Conservation (phyloP, 2,797 vertebrate genomes). For the Hafferia zeledoni region DNA sequence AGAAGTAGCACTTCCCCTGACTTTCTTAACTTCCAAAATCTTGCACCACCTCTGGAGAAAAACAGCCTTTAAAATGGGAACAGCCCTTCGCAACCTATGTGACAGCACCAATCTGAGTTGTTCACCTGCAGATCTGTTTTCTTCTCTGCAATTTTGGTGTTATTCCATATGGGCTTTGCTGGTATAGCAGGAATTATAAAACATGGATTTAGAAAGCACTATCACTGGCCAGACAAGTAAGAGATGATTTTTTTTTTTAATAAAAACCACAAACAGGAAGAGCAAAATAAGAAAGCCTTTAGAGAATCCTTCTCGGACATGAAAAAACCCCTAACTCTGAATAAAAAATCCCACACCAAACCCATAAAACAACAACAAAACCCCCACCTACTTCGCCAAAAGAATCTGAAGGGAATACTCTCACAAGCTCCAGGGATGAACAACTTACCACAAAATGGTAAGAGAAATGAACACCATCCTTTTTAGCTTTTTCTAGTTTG, state of each 20-base stretch:
- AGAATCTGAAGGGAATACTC: not conserved
- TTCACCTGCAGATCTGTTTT: not conserved
- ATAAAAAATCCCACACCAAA: not conserved
- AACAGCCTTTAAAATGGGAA: not conserved
- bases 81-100: not conserved
- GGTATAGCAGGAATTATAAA: not conserved
- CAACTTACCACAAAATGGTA: not conserved
- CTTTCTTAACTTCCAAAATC: not conserved
- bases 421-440: not conserved
- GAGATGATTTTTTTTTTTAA: not conserved
- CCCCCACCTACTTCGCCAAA: not conserved
- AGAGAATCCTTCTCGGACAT: not conserved
- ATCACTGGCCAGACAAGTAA: not conserved
- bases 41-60: not conserved
- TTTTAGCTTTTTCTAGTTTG: not conserved
- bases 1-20: not conserved
- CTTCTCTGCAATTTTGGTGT: not conserved
- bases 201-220: not conserved
- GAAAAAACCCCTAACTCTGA: not conserved
- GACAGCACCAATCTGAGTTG: not conserved
- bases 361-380: not conserved
- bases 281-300: not conserved
- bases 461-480: accelerated
- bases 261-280: not conserved
- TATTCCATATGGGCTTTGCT: not conserved